phyloP scores from a whole-genome alignment of 2,888 invertebrate genomes.

The Xanthia togata region DNA sequence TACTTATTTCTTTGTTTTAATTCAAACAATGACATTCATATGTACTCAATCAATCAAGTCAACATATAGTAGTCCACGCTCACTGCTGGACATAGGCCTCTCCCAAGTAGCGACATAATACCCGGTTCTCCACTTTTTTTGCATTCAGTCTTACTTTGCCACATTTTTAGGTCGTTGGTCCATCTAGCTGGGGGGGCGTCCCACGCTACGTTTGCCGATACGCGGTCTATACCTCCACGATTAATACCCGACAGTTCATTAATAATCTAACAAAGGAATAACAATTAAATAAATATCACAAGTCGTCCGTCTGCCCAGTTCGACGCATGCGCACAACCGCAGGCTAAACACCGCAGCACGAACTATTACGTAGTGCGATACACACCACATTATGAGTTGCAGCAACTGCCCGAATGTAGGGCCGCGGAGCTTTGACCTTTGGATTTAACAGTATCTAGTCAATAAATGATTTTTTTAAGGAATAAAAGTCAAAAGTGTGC shows the following conservation, averaged over 20 bases:
- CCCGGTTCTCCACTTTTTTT: accelerated
- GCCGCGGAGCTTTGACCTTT: conserved; percentile 58
- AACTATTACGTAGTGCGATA: conserved; percentile 61
- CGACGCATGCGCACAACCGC: conserved; percentile 62
- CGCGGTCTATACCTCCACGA: neutral
- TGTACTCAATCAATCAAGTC: neutral
- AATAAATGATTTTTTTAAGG: neutral
- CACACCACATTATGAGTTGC: conserved; percentile 62
- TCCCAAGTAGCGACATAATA: neutral
- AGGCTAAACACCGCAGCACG: conserved; percentile 64
- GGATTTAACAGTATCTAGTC: neutral
- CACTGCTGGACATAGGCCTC: neutral
- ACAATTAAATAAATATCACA: neutral
- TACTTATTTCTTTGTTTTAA: neutral
- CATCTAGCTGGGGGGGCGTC: neutral
- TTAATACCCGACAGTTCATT: neutral
- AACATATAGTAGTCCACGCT: neutral
- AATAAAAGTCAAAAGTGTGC: too few relatives aligned
- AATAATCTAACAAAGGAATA: neutral
- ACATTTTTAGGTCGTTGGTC: neutral
- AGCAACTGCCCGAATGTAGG: conserved; percentile 49
- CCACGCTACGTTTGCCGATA: neutral
- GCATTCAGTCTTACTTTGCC: too few relatives aligned
- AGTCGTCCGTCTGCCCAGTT: conserved; percentile 48
- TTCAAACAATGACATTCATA: too few relatives aligned